Evolutionary conservation across 2,113 vertebrate genomes (phyloP).

Genomic region (Trichechus manatus): DNA sequence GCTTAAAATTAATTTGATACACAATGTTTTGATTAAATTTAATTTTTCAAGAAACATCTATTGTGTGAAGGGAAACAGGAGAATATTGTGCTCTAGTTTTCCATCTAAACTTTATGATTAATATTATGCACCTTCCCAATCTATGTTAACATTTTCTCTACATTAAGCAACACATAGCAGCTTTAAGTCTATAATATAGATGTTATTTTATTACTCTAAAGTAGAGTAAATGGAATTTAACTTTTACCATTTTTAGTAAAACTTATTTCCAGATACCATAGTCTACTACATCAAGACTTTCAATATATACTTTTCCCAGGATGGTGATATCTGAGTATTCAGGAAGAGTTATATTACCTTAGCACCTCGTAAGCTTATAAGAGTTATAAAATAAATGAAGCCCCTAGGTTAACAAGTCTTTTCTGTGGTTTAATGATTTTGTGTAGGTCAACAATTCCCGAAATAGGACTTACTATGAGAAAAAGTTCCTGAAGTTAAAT

Average conservation of each 20-base stretch:
- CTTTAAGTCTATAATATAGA: background rate
- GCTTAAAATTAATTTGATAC: conserved; percentile 21
- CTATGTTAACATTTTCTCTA: conserved; percentile 22
- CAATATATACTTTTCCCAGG: background rate
- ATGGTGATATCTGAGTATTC: background rate
- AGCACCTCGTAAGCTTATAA: background rate
- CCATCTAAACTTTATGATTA: background rate
- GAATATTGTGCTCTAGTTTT: background rate
- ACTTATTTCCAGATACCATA: background rate
- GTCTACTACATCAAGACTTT: background rate
- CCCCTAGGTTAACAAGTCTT: conserved; percentile 51
- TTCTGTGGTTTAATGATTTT: conserved; percentile 58
- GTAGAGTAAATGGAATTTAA: background rate
- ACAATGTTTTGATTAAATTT: conserved; percentile 19
- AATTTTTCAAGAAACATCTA: conserved; percentile 40
- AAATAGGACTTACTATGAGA: conserved; percentile 1
- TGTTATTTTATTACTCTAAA: conserved; percentile 31
- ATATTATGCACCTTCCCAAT: background rate
- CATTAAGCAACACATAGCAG: conserved; percentile 18
- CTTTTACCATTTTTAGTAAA: conserved; percentile 36
- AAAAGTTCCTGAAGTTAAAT: conserved; percentile 11
- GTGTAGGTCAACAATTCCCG: background rate
- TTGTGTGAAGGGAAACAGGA: background rate
- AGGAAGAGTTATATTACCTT: background rate
- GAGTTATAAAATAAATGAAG: conserved; percentile 58